Base-by-base conservation (phyloP, 2,797 vertebrate species). In the Sebastes cheni region DNA sequence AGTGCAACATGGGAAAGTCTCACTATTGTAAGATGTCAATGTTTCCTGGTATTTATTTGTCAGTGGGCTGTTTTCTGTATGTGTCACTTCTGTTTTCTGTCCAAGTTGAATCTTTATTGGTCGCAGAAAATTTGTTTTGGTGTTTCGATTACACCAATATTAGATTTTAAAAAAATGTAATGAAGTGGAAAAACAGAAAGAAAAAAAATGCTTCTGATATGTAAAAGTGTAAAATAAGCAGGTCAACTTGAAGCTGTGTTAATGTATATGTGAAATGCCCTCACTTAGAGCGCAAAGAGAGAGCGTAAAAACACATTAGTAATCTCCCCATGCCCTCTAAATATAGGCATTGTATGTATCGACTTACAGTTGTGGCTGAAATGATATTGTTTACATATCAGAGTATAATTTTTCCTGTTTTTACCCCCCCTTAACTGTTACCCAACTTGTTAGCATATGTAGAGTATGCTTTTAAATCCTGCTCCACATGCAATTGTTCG, bases 31-130 rank as follows among this genome's bases (percentile, higher is more conserved):
- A 83, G 89, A 91, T 91, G 90, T 94, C 90, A 92, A 72, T 93
- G 91, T 92, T 92, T 91, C 84, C 86, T 91, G 89, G 85, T 95
- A 93, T 95, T 94, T 94, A 93, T 94, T 94, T 94, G 94, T 95
- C 91, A 74, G 92, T 94, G 87, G 81, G 78, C 80, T 92, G 85
- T 93, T 94, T 91, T 88, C 75, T 93, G 86, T 93, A 86, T 50
- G 81, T 92, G 89, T 86, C 81, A 84, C 91, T 89, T 81, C 39
- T 80, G 39, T 42, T 81, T 88, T 75, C 64, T 83, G 89, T 93
- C 86, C 36, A 71, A 85, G 86, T 92, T 90, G 80, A 89, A 80
- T 71, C 85, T 90, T 90, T 84, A 72, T 64, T 81, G 82, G 85
- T 89, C 74, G 39, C 80, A 86, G 87, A 81, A 70, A 82, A 88